These are phyloP conservation scores for Trisateles emortualis DNA, from an alignment of 2,888 invertebrate genomes.

Conservation along the genomic window DNA sequence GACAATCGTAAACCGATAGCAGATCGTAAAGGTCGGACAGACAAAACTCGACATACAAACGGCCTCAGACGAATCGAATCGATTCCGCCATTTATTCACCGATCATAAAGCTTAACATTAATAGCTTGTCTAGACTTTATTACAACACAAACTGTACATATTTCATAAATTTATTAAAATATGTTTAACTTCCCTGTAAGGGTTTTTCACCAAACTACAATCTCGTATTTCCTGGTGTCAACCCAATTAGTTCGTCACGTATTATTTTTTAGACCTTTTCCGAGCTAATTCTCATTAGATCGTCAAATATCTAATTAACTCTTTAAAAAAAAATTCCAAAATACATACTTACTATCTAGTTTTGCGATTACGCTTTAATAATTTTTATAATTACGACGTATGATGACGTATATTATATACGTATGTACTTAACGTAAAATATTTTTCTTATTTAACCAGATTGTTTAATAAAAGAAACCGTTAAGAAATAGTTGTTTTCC, in stretches of 20 bases:
- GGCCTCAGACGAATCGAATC: slow-evolving; percentile 33
- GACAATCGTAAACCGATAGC: neutral
- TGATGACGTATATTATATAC: no score
- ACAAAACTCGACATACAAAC: slow-evolving; percentile 1
- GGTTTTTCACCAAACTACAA: neutral
- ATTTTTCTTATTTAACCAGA: no score
- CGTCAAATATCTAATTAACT: no score
- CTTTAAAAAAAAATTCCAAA: no score
- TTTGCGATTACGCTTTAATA: no score
- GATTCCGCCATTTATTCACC: slow-evolving; percentile 29
- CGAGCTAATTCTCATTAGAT: no score
- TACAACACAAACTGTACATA: slow-evolving; percentile 16
- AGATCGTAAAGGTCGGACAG: slow-evolving; percentile 1
- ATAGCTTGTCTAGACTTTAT: slow-evolving; percentile 29
- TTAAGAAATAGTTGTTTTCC: slow-evolving; percentile 8
- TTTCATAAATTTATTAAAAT: neutral
- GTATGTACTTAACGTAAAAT: no score
- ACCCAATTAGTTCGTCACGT: no score
- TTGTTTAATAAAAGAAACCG: neutral
- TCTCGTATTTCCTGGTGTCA: no score
- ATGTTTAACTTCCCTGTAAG: neutral
- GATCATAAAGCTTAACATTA: slow-evolving; percentile 26
- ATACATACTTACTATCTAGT: no score
- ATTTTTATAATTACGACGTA: no score
- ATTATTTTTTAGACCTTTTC: no score